These are phyloP conservation scores for Amphimedon queenslandica DNA, from an alignment of 37 sponge, comb jelly and placozoan species.

Conservation along the genomic window DNA sequence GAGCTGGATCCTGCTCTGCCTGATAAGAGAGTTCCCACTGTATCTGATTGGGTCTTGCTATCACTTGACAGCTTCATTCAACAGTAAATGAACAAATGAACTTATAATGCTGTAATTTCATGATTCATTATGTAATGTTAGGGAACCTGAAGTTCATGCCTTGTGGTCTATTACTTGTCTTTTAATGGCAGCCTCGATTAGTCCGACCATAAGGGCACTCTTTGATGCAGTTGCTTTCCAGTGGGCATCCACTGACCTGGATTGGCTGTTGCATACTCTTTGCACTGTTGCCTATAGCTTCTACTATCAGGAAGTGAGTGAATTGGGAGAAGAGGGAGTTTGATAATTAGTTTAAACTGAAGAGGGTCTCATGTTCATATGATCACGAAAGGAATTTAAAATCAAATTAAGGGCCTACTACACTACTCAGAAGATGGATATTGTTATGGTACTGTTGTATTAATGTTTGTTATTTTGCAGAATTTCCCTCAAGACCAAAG, in stretches of 20 bases:
- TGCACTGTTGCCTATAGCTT: neutral
- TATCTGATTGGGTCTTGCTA: constrained; percentile 59
- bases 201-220: constrained; percentile 11
- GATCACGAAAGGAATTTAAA: too few species aligned
- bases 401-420: too few species aligned
- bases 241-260: neutral
- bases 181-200: constrained; percentile 26
- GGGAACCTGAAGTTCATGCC: constrained; percentile 43
- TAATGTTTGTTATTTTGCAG: too few species aligned
- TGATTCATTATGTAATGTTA: constrained; percentile 5
- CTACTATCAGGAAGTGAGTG: neutral
- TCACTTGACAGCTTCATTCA: constrained; percentile 61
- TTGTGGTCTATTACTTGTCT: constrained; percentile 39
- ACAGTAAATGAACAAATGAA: constrained; percentile 19
- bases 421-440: too few species aligned
- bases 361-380: too few species aligned
- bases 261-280: neutral
- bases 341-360: too few species aligned
- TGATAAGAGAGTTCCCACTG: neutral
- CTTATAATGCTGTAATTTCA: constrained; percentile 1
- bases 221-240: neutral
- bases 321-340: too few species aligned
- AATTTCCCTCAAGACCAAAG: constrained; percentile 22
- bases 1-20: constrained; percentile 5
- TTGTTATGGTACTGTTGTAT: too few species aligned